A percentile compares a stretch with the other conserved stretches of the same genome.
Evolutionary conservation across 2,888 invertebrate genomes (phyloP).

Genomic region (Heliconius ethilla): DNA sequence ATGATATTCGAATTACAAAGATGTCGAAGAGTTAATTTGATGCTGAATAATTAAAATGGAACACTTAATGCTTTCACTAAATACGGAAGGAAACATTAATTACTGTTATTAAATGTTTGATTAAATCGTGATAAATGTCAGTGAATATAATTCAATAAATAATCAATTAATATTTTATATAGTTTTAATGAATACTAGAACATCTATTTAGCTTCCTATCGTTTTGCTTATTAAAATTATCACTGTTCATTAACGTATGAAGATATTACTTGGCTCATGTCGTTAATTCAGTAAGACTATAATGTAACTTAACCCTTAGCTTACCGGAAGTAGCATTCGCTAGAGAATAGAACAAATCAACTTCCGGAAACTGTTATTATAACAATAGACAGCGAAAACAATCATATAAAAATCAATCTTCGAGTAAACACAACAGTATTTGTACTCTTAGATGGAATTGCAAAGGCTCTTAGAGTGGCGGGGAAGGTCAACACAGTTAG

Average conservation of each 20-base stretch:
- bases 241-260: neutral
- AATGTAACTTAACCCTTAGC: neutral
- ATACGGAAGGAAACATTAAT: constrained; percentile 1
- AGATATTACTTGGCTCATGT: neutral
- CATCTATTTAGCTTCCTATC: no score
- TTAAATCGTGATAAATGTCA: neutral
- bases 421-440: constrained; percentile 34
- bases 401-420: constrained; percentile 37
- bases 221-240: neutral
- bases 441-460: constrained; percentile 34
- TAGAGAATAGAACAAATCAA: constrained; percentile 21
- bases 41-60: constrained; percentile 20
- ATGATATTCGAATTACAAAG: constrained; percentile 2
- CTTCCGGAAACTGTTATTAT: constrained; percentile 21
- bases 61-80: constrained; percentile 1
- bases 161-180: no score
- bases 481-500: constrained; percentile 30
- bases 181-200: no score
- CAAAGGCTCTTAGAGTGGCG: constrained; percentile 28
- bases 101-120: constrained; percentile 6
- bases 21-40: constrained; percentile 25
- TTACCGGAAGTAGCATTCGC: neutral
- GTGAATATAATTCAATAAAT: neutral
- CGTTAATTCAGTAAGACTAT: neutral
- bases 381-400: constrained; percentile 29